phyloP scores from a whole-genome alignment of 1,140 invertebrate species.

The Microplitis demolitor region DNA sequence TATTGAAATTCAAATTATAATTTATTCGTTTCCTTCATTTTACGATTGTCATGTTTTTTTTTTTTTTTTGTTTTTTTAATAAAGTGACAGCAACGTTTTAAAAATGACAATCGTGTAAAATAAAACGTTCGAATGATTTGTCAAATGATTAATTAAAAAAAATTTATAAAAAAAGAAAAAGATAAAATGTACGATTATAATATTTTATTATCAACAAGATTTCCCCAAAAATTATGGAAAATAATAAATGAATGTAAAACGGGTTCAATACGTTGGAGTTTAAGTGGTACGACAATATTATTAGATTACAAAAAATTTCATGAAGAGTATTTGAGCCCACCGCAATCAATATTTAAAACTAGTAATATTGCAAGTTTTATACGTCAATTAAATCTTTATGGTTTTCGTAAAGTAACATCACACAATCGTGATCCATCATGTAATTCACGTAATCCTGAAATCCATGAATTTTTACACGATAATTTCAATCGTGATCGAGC shows the following conservation, averaged over 20 bases:
- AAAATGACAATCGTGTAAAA: not conserved
- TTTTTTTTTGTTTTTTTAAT: too few species aligned
- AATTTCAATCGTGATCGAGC: slow-evolving; percentile 61
- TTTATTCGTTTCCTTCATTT: too few species aligned
- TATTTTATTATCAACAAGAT: slow-evolving; percentile 63
- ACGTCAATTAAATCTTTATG: slow-evolving; percentile 67
- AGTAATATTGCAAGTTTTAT: slow-evolving; percentile 68
- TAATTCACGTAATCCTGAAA: slow-evolving; percentile 63
- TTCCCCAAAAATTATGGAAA: slow-evolving; percentile 68
- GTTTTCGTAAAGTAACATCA: slow-evolving; percentile 67
- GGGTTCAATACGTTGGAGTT: slow-evolving; percentile 65
- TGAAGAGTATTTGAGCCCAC: slow-evolving; percentile 61
- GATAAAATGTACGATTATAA: slow-evolving; percentile 58
- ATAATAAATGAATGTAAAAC: slow-evolving; percentile 62
- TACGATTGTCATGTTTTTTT: too few species aligned
- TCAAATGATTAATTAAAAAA: slow-evolving; percentile 15
- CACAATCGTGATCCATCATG: slow-evolving; percentile 64
- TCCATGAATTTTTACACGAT: slow-evolving; percentile 67
- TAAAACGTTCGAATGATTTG: not conserved
- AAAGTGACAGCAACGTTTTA: too few species aligned
- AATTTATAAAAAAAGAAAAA: slow-evolving; percentile 22
- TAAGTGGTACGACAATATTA: slow-evolving; percentile 62
- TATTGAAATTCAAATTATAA: too few species aligned
- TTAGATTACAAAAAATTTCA: slow-evolving; percentile 64
- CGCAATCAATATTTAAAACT: slow-evolving; percentile 66